Percentiles rank a stretch among this genome's conserved stretches.
Conservation (phyloP, 64 coral and sea anemone genomes). For the Montipora capricornis region DNA sequence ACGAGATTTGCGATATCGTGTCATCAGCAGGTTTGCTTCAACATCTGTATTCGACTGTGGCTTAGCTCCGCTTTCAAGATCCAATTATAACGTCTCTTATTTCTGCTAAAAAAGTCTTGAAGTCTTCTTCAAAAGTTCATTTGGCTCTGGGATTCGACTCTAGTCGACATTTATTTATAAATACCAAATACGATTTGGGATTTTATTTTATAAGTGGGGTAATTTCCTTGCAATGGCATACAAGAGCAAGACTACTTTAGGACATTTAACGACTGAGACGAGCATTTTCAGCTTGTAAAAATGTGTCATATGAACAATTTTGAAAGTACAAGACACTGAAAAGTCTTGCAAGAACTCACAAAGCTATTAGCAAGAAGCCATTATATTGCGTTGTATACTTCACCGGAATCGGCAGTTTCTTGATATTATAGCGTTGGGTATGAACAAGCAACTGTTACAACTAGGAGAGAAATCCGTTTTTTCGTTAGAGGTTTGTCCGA, state of each 20-base stretch:
- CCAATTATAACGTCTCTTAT: slow-evolving; percentile 29
- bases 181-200: neutral
- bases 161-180: neutral
- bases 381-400: neutral
- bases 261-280: too few relatives aligned
- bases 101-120: slow-evolving; percentile 9
- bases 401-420: slow-evolving; percentile 27
- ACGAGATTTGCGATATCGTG: slow-evolving; percentile 35
- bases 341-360: neutral
- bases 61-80: slow-evolving; percentile 16
- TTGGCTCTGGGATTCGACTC: neutral
- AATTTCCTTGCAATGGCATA: slow-evolving; percentile 18
- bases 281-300: neutral
- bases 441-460: slow-evolving; percentile 20
- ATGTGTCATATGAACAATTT: neutral
- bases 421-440: slow-evolving; percentile 7
- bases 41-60: slow-evolving; percentile 47
- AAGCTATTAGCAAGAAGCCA: neutral
- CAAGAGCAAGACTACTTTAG: neutral
- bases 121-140: slow-evolving; percentile 1
- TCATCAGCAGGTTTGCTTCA: neutral
- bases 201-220: neutral
- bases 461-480: slow-evolving; percentile 1
- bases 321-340: neutral
- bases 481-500: slow-evolving; percentile 7